A percentile compares a stretch with the other conserved stretches of the same genome.
These are phyloP conservation scores for Chymomyza caudatula DNA, from an alignment of 2,888 invertebrate species.

Conservation along the genomic window DNA sequence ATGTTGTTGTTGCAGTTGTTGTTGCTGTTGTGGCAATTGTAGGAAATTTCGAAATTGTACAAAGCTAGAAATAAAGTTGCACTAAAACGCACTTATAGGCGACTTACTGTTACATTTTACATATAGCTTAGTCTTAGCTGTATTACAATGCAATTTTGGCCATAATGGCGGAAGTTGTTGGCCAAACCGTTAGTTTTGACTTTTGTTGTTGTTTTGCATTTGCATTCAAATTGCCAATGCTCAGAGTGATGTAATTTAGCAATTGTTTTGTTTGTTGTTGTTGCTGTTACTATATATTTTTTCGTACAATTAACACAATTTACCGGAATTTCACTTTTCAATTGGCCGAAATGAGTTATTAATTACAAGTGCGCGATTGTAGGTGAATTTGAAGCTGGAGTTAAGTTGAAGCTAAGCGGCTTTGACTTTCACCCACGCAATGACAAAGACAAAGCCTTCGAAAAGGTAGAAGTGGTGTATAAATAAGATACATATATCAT, in stretches of 20 bases:
- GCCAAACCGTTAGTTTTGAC: conserved; percentile 5
- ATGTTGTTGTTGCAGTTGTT: background rate
- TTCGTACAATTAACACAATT: conserved; percentile 54
- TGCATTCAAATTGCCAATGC: conserved; percentile 13
- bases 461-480: too few species aligned
- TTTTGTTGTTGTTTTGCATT: conserved; percentile 11
- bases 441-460: too few species aligned
- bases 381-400: conserved; percentile 5
- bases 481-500: conserved; percentile 16
- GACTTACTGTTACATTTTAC: conserved; percentile 5
- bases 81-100: conserved; percentile 55
- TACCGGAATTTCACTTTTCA: conserved; percentile 19
- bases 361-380: conserved; percentile 32
- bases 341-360: conserved; percentile 46
- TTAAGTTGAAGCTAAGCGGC: conserved; percentile 21
- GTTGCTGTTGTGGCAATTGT: conserved; percentile 13
- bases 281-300: background rate
- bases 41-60: conserved; percentile 52
- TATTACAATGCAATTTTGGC: conserved; percentile 11
- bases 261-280: conserved; percentile 35
- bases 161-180: conserved; percentile 34
- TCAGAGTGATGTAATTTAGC: conserved; percentile 49
- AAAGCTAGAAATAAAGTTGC: conserved; percentile 47
- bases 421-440: conserved; percentile 61
- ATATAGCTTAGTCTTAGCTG: background rate